A percentile compares a stretch with the other conserved stretches of the same genome.
phyloP scores from a whole-genome alignment of 2,888 invertebrate species.

The Clistopyga incitator region DNA sequence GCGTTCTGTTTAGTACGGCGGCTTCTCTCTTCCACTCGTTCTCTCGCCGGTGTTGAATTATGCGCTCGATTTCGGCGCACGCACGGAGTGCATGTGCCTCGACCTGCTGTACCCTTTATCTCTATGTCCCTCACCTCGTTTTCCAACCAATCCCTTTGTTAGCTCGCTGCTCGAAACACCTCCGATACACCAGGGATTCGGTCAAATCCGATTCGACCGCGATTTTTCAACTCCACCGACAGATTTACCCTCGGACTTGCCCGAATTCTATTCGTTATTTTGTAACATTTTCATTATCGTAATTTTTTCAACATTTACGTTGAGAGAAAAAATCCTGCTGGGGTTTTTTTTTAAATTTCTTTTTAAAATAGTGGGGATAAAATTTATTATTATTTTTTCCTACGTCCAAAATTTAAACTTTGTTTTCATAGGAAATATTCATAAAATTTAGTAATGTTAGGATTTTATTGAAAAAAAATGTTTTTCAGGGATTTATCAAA shows the following conservation, averaged over 20 bases:
- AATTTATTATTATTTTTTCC: too few relatives aligned
- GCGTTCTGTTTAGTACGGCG: conserved; percentile 27
- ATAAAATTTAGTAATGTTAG: too few relatives aligned
- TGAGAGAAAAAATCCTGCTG: too few relatives aligned
- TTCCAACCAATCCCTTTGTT: conserved; percentile 49
- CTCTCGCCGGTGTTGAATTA: conserved; percentile 78
- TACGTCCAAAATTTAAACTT: too few relatives aligned
- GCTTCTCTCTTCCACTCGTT: conserved; percentile 31
- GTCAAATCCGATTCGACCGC: conserved; percentile 78
- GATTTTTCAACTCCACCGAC: conserved; percentile 56
- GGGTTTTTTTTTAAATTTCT: too few relatives aligned
- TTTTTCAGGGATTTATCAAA: too few relatives aligned
- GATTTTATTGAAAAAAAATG: too few relatives aligned
- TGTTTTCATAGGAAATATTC: too few relatives aligned
- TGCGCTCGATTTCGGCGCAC: conserved; percentile 81
- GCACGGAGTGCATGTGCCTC: conserved; percentile 55
- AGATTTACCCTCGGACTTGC: conserved; percentile 12
- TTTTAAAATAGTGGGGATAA: too few relatives aligned
- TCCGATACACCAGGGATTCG: conserved; percentile 73
- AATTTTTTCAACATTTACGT: conserved; percentile 11
- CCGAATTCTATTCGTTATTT: conserved; percentile 21
- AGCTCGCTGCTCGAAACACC: conserved; percentile 54
- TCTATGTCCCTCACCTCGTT: conserved; percentile 63
- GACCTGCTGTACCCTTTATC: conserved; percentile 72
- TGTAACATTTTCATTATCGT: conserved; percentile 17